These are phyloP conservation scores for Galbula dea DNA, from an alignment of 2,113 vertebrate species.

Conservation along the genomic window DNA sequence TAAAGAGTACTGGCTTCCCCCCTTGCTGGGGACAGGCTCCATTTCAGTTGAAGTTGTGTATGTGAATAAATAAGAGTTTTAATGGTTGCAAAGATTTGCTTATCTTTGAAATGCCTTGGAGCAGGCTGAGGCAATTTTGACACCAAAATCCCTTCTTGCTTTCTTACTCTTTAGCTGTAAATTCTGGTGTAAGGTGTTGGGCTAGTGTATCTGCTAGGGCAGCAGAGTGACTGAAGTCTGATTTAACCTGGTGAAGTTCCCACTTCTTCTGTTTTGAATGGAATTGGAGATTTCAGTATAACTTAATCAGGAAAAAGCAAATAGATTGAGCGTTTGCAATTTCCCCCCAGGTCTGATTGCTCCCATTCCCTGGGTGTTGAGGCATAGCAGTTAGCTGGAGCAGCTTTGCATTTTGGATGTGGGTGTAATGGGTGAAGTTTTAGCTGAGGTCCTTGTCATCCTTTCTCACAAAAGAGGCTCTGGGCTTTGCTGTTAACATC, in stretches of 20 bases:
- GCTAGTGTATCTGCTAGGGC: background rate
- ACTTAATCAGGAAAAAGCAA: background rate
- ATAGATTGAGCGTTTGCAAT: background rate
- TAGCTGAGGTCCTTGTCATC: background rate
- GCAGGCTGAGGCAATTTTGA: background rate
- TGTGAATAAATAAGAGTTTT: background rate
- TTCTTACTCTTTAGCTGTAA: background rate
- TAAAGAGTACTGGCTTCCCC: background rate
- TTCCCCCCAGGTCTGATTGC: background rate
- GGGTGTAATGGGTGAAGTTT: background rate
- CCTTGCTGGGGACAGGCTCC: background rate
- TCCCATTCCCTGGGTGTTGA: fast-evolving
- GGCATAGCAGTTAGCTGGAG: background rate
- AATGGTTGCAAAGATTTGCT: background rate
- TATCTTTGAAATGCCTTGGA: background rate
- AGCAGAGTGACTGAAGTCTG: background rate
- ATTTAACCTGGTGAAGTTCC: background rate
- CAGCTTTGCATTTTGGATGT: background rate
- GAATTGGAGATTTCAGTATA: background rate
- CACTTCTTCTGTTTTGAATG: background rate
- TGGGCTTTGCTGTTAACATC: background rate
- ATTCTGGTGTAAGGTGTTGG: background rate
- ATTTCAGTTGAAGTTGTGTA: background rate
- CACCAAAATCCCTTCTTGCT: background rate
- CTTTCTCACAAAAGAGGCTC: background rate